Evolutionary conservation across 2,888 invertebrate genomes (phyloP), one percentile per base, ranked within the genome.

Genomic region (Pristionchus maxplancki): DNA sequence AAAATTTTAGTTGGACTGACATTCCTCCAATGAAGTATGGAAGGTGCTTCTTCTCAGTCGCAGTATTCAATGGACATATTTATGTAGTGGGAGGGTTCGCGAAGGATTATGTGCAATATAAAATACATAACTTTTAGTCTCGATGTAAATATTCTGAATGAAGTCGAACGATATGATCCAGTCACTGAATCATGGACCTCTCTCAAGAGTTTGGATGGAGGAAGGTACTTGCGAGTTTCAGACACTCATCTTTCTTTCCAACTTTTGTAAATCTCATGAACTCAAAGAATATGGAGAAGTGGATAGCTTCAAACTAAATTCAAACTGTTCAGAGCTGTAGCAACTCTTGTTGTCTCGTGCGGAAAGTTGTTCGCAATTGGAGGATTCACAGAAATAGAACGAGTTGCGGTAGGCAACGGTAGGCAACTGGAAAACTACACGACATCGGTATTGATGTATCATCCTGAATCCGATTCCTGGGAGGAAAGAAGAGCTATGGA

Each of bases 401-500:
- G n/a, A 58, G n/a, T n/a, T 20, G 6, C 44, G 8, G 11, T 44
- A 6, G 6, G 44, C 11, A 4, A 24, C 1, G 4, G 6, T 58
- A 5, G 3, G 1, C 34, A 31, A 1, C 64, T 67, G 1, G 1
- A 13, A 0, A 67, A 67, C 1, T 15, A 15, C 1, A 11, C 31
- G 1, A 1, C 64, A 17, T 67, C 64, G 13, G 37, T 71, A 9
- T 37, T 37, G 20, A 71, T 71, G 71, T 71, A 71, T 8, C 71
- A 71, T 20, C 34, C 71, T 17, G 71, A 71, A 24, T 37, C 71
- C 37, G 71, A 71, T 71, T 71, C 71, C 17, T 71, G 71, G 71
- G 71, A 71, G 20, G 20, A 6, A 20, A 37, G 71, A 71, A 71
- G 0, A 6, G 3, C 71, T 1, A 71, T 71, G 71, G 20, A 37